Base-by-base conservation (phyloP, 2,888 invertebrate genomes). In the Lamellibrachia satsuma region DNA sequence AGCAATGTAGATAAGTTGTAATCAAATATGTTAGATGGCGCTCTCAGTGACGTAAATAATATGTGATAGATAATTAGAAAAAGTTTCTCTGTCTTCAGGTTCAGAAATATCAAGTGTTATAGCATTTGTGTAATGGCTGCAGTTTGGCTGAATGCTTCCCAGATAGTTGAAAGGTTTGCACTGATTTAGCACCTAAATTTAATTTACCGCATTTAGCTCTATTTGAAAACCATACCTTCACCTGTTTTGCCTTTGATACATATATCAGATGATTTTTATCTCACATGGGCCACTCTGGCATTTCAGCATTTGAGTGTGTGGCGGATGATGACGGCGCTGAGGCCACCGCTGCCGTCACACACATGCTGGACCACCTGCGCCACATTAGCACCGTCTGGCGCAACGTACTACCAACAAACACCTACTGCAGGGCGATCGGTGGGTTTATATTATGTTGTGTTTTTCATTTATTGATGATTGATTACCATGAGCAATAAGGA, bases 351-450 rank as follows among this genome's bases (percentile, higher is more conserved):
- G 94, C 93, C 11, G 92, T 94, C 75, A 75, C 91, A 75, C 91
- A 92, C 22, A 92, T 93, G 92, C 52, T 94, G 51, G 92, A 93
- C 52, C 92, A 94, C 52, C 92, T 94, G 39, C 91, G 92, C 7
- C 93, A 92, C 91, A 93, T 94, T 57, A 91, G 92, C 52, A 7
- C 92, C 55, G 91, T 92, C 90, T 94, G 94, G 93, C 90, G 75
- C 15, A 92, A 93, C 22, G 92, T 94, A 7, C 93, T 94, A 91
- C 94, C 94, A 27, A 92, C 90, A 52, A 93, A 90, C 11, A 92
- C 93, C 92, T 94, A 93, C 93, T 94, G 93, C 92, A 92, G 93
- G 52, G 93, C 93, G 27, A 93, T 94, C n/a, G 94, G 94, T 94
- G 7, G 57, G 92, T 90, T 57, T 75, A 15, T 22, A 75, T 75